These are phyloP conservation scores for Emys orbicularis DNA, from an alignment of 2,797 vertebrate genomes.

Conservation along the genomic window DNA sequence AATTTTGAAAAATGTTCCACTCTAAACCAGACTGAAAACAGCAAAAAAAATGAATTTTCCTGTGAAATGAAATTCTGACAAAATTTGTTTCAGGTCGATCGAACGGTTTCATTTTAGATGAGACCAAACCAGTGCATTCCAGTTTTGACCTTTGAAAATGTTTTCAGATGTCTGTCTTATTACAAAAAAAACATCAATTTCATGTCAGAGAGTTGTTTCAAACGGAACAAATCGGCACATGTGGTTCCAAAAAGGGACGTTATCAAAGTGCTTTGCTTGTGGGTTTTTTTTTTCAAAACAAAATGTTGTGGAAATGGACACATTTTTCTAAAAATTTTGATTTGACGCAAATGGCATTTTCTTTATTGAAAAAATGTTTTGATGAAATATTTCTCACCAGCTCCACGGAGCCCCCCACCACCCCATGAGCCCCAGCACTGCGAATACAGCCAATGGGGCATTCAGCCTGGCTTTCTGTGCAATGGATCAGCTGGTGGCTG, in stretches of 20 bases:
- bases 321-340: not conserved
- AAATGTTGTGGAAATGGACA: not conserved
- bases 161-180: not conserved
- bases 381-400: not conserved
- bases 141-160: not conserved
- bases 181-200: not conserved
- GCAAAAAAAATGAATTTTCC: not conserved
- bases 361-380: not conserved
- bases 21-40: not conserved
- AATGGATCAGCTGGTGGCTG: not conserved
- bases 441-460: not conserved
- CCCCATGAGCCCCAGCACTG: not conserved
- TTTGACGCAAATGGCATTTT: not conserved
- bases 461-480: not conserved
- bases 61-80: not conserved
- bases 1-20: not conserved
- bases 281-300: fast-evolving
- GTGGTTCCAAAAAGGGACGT: not conserved
- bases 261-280: not conserved
- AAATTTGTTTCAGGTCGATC: not conserved
- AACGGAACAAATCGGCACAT: not conserved
- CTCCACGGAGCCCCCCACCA: not conserved
- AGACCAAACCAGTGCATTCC: not conserved
- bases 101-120: not conserved
- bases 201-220: not conserved